Evolutionary conservation across 2,888 invertebrate species (phyloP).

Genomic region (Orchestes rusci): DNA sequence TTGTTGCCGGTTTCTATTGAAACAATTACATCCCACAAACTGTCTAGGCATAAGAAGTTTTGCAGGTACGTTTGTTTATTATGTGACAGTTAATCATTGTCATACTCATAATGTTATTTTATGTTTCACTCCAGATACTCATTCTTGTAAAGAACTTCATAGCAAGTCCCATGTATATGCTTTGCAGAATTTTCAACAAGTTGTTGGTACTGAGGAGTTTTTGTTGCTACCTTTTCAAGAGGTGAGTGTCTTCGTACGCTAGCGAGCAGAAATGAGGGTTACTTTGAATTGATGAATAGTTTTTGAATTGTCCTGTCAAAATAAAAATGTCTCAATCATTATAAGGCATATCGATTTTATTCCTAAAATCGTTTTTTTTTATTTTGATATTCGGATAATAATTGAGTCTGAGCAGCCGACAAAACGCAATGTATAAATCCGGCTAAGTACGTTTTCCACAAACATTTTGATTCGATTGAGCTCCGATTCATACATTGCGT

Average conservation of each 20-base stretch:
- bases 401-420: too few relatives aligned
- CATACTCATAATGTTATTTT: slow-evolving; percentile 1
- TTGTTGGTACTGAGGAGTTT: slow-evolving; percentile 63
- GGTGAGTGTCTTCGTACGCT: slow-evolving; percentile 34
- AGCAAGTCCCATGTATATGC: slow-evolving; percentile 61
- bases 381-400: too few relatives aligned
- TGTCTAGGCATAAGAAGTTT: slow-evolving; percentile 71
- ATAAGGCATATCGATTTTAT: too few relatives aligned
- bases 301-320: too few relatives aligned
- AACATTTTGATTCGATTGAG: too few relatives aligned
- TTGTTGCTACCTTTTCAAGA: slow-evolving; percentile 58
- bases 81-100: slow-evolving; percentile 1
- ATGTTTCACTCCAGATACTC: slow-evolving; percentile 48
- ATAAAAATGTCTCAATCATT: too few relatives aligned
- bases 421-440: too few relatives aligned
- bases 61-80: slow-evolving; percentile 42
- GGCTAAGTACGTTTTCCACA: too few relatives aligned
- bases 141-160: slow-evolving; percentile 64
- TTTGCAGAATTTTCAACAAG: slow-evolving; percentile 63
- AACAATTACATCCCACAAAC: slow-evolving; percentile 69
- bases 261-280: slow-evolving; percentile 30
- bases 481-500: too few relatives aligned
- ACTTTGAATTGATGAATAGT: too few relatives aligned
- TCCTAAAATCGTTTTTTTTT: too few relatives aligned
- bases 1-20: slow-evolving; percentile 66